phyloP scores from a whole-genome alignment of 2,888 invertebrate genomes.

The Aleiodes alternator region DNA sequence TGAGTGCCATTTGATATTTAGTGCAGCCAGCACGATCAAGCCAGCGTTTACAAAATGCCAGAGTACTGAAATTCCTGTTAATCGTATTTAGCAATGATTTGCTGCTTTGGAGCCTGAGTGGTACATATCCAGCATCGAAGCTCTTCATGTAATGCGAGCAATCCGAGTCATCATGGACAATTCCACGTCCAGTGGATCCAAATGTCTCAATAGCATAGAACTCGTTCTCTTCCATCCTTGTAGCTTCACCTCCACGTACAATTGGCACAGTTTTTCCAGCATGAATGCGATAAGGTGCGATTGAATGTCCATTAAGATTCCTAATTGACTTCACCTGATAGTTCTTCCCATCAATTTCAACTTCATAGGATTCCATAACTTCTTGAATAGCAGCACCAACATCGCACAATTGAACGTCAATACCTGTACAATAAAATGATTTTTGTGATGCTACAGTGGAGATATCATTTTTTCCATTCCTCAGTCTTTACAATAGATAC shows the following conservation, averaged over 20 bases:
- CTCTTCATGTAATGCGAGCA: constrained; percentile 99
- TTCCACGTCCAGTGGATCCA: constrained; percentile 95
- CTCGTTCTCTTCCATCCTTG: constrained; percentile 99
- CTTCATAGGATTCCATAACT: constrained; percentile 99
- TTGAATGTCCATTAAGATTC: constrained; percentile 99
- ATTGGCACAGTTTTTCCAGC: constrained; percentile 99
- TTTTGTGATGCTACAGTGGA: no score
- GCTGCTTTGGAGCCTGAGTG: constrained; percentile 93
- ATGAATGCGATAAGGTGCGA: constrained; percentile 97
- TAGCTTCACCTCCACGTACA: constrained; percentile 98
- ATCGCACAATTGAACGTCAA: constrained; percentile 98
- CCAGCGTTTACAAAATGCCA: constrained; percentile 99
- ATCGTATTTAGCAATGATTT: constrained; percentile 93
- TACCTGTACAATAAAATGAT: constrained; percentile 79
- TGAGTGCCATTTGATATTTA: constrained; percentile 98
- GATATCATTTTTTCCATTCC: no score
- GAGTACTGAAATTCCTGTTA: constrained; percentile 97
- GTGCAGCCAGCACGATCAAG: constrained; percentile 97
- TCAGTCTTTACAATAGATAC: no score
- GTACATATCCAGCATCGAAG: constrained; percentile 94
- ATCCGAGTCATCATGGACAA: constrained; percentile 99
- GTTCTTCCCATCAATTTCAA: constrained; percentile 96
- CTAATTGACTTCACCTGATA: constrained; percentile 97
- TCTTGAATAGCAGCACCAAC: constrained; percentile 98
- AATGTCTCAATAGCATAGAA: constrained; percentile 99